These are phyloP conservation scores for Saturnia japonica DNA, from an alignment of 2,888 invertebrate species.

Conservation along the genomic window DNA sequence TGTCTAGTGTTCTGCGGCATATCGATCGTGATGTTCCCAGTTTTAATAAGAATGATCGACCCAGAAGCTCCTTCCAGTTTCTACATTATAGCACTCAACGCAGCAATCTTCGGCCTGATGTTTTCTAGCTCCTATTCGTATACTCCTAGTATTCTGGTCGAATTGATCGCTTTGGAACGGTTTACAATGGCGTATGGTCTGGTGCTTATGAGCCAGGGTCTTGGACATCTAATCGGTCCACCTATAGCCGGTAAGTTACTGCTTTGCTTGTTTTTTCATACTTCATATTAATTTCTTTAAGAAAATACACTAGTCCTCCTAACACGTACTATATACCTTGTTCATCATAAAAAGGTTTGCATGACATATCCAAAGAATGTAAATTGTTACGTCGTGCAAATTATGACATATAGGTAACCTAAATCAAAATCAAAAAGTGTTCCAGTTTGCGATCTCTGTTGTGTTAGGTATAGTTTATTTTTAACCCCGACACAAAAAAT, in stretches of 20 bases:
- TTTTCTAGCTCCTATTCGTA: slow-evolving; percentile 96
- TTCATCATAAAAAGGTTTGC: too few relatives aligned
- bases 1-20: slow-evolving; percentile 87
- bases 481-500: too few relatives aligned
- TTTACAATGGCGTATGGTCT: slow-evolving; percentile 97
- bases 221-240: slow-evolving; percentile 95
- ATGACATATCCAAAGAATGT: too few relatives aligned
- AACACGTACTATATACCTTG: neutral
- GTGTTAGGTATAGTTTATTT: too few relatives aligned
- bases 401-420: too few relatives aligned
- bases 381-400: too few relatives aligned
- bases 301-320: neutral
- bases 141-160: slow-evolving; percentile 94
- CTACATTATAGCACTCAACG: slow-evolving; percentile 75
- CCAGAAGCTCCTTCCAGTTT: slow-evolving; percentile 68
- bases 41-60: slow-evolving; percentile 68
- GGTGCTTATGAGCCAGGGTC: slow-evolving; percentile 93
- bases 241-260: slow-evolving; percentile 90
- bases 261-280: neutral
- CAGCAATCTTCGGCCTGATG: slow-evolving; percentile 91
- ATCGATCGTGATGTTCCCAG: slow-evolving; percentile 83
- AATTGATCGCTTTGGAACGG: slow-evolving; percentile 93
- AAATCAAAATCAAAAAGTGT: too few relatives aligned
- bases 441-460: too few relatives aligned
- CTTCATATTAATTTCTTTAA: neutral